phyloP scores from a whole-genome alignment of 2,888 invertebrate genomes.

The Ctena decussata region DNA sequence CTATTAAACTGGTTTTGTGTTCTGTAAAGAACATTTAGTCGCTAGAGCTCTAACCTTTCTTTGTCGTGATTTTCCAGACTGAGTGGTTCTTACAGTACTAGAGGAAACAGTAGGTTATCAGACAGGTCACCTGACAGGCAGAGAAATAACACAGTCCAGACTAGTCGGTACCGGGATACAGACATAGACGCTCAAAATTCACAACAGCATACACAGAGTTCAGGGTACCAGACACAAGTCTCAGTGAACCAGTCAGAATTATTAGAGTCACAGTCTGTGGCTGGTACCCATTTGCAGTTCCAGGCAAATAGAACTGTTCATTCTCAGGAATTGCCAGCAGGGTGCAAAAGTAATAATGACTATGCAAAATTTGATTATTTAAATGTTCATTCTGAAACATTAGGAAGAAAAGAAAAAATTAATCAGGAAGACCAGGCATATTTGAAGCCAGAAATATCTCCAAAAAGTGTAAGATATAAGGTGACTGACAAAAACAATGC shows the following conservation, averaged over 20 bases:
- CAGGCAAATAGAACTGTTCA: not conserved
- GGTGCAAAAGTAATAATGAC: not conserved
- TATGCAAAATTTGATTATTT: not conserved
- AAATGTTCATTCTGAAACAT: not conserved
- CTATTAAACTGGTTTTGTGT: too few relatives aligned
- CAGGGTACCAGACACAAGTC: conserved; percentile 63
- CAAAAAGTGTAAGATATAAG: not conserved
- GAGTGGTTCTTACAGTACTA: conserved; percentile 24
- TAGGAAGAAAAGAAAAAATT: not conserved
- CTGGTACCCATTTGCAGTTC: not conserved
- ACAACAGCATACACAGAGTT: conserved; percentile 54
- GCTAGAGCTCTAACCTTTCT: too few relatives aligned
- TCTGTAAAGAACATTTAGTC: too few relatives aligned
- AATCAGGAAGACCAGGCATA: not conserved
- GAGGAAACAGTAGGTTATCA: conserved; percentile 7
- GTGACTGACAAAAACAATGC: not conserved
- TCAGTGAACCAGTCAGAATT: conserved; percentile 49
- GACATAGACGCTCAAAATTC: conserved; percentile 35
- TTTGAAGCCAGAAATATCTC: not conserved
- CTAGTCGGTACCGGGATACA: conserved; percentile 41
- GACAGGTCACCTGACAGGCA: conserved; percentile 22
- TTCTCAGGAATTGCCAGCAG: not conserved
- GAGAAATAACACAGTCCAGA: not conserved
- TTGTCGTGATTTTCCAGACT: conserved; percentile 6
- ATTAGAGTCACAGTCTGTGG: not conserved